These are phyloP conservation scores for Cyprinodon diabolis DNA, from an alignment of 2,797 vertebrate genomes.

Conservation along the genomic window DNA sequence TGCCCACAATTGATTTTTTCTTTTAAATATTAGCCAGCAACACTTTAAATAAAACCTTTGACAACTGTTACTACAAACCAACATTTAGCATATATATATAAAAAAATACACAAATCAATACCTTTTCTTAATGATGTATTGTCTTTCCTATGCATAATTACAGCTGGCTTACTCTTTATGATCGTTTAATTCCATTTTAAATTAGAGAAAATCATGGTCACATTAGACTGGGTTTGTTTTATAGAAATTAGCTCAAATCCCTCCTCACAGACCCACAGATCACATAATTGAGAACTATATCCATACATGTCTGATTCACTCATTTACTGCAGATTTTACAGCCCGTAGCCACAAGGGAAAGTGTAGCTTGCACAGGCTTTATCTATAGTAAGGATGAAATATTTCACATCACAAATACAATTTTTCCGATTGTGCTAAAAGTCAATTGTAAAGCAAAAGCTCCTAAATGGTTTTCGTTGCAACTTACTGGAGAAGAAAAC, in stretches of 20 bases:
- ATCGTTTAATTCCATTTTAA: not conserved
- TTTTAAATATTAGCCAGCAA: not conserved
- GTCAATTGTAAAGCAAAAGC: not conserved
- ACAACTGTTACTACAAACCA: not conserved
- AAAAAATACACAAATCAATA: not conserved
- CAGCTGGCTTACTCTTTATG: not conserved
- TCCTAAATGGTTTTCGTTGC: not conserved
- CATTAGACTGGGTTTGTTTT: not conserved
- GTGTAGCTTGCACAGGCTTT: no score
- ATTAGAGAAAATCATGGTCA: not conserved
- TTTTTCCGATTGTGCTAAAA: not conserved
- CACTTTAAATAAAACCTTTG: not conserved
- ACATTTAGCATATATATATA: not conserved
- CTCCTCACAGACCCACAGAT: no score
- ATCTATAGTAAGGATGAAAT: no score
- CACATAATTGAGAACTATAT: no score
- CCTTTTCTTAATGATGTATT: not conserved
- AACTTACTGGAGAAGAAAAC: not conserved
- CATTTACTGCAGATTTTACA: no score
- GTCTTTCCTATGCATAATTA: not conserved
- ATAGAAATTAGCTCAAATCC: not conserved
- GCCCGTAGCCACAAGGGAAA: no score
- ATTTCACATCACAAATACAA: no score
- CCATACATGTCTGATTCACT: no score
- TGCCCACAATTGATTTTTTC: not conserved